Evolutionary conservation across 2,113 vertebrate species (phyloP), one percentile per base, ranked within the genome.

Genomic region (Mus pahari): DNA sequence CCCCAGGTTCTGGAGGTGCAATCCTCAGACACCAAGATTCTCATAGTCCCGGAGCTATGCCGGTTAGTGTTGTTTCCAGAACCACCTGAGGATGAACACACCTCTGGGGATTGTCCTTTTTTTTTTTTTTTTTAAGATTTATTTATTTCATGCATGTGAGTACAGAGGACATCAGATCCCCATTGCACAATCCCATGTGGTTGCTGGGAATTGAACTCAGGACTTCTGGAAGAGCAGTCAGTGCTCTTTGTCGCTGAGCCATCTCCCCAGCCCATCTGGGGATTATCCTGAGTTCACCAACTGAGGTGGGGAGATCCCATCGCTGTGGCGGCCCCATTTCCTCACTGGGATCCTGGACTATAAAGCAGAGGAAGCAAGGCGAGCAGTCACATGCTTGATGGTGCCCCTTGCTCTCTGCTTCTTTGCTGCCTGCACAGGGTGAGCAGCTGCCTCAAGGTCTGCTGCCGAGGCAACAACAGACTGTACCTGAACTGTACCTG

Each of bases 21-120:
- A 58, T 31, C n/a, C 19, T 55, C 90, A 96, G 91, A 90, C 90
- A 86, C 13, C 90, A 94, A 20, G 70, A 11, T 74, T 73, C 58
- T 79, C 1, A n/a, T 45, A 42, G 83, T 68, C 28, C 10, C 14
- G 33, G 28, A 17, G 81, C 60, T 89, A 4, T 94, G 92, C 75
- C 70, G 53, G 5, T 68, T 74, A 62, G 14, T 5, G 10, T 55
- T n/a, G 58, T 14, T n/a, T 36, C 33, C 33, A 58, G 53, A 31
- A 39, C 2, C 58, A 31, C 13, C 55, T 45, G 60, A 45, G 45
- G 82, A 62, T 45, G 7, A 39, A 36, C 55, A 26, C 16, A 36
- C 55, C 55, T 60, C 53, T 82, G 55, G 26, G 82, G 79, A 28
- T 31, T 45, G 45, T 45, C 16, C 14, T 19, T 48, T 48, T 48